phyloP scores from a whole-genome alignment of 2,888 invertebrate species.

The Rhorus exstirpatorius region DNA sequence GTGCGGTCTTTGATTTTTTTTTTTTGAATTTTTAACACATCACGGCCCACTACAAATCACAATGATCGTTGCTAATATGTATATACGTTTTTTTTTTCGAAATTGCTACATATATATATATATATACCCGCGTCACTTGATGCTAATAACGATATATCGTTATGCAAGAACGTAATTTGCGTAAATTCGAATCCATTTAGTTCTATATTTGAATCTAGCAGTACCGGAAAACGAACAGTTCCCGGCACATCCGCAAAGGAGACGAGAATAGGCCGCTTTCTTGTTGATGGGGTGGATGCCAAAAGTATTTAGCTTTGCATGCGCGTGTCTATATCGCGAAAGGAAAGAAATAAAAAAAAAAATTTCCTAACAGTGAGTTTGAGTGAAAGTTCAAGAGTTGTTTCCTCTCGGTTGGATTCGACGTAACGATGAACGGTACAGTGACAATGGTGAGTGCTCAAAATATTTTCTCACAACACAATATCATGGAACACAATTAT shows the following conservation, averaged over 20 bases:
- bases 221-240: conserved; percentile 39
- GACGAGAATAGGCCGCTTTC: conserved; percentile 59
- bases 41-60: no score
- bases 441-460: conserved; percentile 81
- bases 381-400: conserved; percentile 47
- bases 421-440: conserved; percentile 82
- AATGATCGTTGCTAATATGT: no score
- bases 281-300: conserved; percentile 46
- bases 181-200: neutral
- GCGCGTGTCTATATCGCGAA: conserved; percentile 29
- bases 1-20: no score
- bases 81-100: no score
- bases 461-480: neutral
- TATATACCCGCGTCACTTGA: no score
- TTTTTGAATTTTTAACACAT: no score
- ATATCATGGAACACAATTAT: conserved; percentile 7
- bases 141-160: no score
- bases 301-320: conserved; percentile 43
- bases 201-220: conserved; percentile 1
- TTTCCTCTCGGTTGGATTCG: conserved; percentile 61
- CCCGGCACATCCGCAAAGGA: conserved; percentile 72
- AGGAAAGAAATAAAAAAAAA: neutral
- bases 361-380: conserved; percentile 16
- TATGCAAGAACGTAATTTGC: no score
- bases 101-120: no score